phyloP scores from a whole-genome alignment of 2,113 vertebrate species.

The Gavialis gangeticus region DNA sequence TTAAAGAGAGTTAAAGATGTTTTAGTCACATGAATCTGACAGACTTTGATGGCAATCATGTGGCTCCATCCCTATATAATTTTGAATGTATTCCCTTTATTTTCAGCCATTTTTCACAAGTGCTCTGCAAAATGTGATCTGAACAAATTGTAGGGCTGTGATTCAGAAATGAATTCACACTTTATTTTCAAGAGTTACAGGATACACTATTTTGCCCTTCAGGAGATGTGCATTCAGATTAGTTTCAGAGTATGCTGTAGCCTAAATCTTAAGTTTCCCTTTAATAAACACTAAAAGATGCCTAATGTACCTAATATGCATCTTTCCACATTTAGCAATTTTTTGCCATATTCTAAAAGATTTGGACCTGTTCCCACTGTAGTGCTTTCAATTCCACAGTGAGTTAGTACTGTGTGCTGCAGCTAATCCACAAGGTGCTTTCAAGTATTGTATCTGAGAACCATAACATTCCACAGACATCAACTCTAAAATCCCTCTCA shows the following conservation, averaged over 20 bases:
- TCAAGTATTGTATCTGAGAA: neutral
- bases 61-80: neutral
- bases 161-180: constrained; percentile 34
- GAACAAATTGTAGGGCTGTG: constrained; percentile 16
- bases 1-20: neutral
- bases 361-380: neutral
- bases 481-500: neutral
- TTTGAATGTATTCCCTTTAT: neutral
- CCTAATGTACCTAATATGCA: constrained; percentile 12
- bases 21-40: neutral
- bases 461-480: neutral
- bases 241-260: constrained; percentile 17
- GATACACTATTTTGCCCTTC: constrained; percentile 36
- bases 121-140: constrained; percentile 5
- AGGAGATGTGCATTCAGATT: constrained; percentile 30
- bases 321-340: constrained; percentile 44
- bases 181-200: constrained; percentile 38
- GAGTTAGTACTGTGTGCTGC: neutral
- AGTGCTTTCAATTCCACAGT: neutral
- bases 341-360: constrained; percentile 6
- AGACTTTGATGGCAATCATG: neutral
- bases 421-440: neutral
- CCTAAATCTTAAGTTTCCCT: constrained; percentile 43
- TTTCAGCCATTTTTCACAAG: neutral
- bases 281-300: constrained; percentile 58